Conservation (phyloP, 2,888 invertebrate genomes). For the Agapostemon virescens region DNA sequence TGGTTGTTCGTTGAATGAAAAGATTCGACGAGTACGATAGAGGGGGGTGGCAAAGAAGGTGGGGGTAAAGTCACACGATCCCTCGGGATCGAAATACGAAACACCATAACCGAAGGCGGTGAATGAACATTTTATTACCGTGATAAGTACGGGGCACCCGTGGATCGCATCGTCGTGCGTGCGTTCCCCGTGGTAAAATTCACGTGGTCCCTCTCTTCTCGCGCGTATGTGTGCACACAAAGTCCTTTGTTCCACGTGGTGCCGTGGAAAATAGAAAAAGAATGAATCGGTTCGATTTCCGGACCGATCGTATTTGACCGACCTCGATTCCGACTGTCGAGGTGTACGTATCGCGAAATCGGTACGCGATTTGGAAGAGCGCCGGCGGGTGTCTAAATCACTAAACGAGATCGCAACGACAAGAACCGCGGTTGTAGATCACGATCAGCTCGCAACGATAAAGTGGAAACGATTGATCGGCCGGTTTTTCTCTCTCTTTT, state of each 20-base stretch:
- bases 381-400: slow-evolving; percentile 13
- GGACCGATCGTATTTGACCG: not conserved
- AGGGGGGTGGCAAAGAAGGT: too few relatives aligned
- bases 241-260: slow-evolving; percentile 2
- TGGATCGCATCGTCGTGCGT: slow-evolving; percentile 9
- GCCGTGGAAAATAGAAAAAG: slow-evolving; percentile 8
- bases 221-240: slow-evolving; percentile 19
- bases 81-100: slow-evolving; percentile 32
- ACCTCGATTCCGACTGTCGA: not conserved
- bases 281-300: slow-evolving; percentile 35
- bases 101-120: slow-evolving; percentile 21
- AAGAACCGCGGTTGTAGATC: not conserved
- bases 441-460: not conserved
- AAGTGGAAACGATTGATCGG: not conserved
- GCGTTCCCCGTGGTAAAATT: slow-evolving; percentile 9
- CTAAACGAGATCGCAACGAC: slow-evolving; percentile 25
- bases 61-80: slow-evolving; percentile 18
- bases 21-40: slow-evolving; percentile 5
- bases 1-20: slow-evolving; percentile 26
- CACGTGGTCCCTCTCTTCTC: slow-evolving; percentile 25
- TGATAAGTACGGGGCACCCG: slow-evolving; percentile 11
- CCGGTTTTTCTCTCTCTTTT: too few relatives aligned
- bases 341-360: not conserved
- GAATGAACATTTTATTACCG: slow-evolving; percentile 28
- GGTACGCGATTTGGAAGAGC: not conserved